Evolutionary conservation across 2,888 invertebrate species (phyloP).

Genomic region (Orchestes rusci): DNA sequence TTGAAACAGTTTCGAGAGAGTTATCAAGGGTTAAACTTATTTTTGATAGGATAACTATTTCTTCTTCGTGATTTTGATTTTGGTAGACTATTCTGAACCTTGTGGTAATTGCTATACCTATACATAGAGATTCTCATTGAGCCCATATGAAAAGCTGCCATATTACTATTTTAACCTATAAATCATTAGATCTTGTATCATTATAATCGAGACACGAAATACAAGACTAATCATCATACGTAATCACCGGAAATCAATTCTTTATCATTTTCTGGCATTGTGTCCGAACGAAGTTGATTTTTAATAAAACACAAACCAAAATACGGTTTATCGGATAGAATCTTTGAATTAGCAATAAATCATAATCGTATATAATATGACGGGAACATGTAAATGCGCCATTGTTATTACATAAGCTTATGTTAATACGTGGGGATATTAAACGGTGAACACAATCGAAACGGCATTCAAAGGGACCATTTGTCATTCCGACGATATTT

Average conservation of each 20-base stretch:
- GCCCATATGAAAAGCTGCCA: no score
- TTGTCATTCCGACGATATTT: slow-evolving; percentile 30
- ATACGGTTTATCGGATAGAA: slow-evolving; percentile 27
- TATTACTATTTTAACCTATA: no score
- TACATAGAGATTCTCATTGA: no score
- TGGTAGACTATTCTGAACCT: no score
- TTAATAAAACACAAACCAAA: slow-evolving; percentile 20
- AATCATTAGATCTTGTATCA: no score
- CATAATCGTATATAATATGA: slow-evolving; percentile 29
- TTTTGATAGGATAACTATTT: no score
- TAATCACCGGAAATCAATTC: slow-evolving; percentile 6
- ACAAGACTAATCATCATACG: no score
- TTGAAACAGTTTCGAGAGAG: no score
- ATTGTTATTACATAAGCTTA: slow-evolving; percentile 37
- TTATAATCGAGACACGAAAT: no score
- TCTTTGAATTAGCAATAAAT: slow-evolving; percentile 33
- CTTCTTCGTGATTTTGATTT: no score
- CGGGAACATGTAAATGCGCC: slow-evolving; percentile 35
- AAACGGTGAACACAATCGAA: slow-evolving; percentile 33
- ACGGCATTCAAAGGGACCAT: slow-evolving; percentile 33
- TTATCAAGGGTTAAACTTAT: no score
- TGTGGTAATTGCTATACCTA: no score
- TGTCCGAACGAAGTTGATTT: slow-evolving; percentile 7
- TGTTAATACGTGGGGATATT: slow-evolving; percentile 31
- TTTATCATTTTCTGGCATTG: slow-evolving; percentile 4